Conservation (phyloP, 2,113 vertebrate species). For the Thryonomys swinderianus region DNA sequence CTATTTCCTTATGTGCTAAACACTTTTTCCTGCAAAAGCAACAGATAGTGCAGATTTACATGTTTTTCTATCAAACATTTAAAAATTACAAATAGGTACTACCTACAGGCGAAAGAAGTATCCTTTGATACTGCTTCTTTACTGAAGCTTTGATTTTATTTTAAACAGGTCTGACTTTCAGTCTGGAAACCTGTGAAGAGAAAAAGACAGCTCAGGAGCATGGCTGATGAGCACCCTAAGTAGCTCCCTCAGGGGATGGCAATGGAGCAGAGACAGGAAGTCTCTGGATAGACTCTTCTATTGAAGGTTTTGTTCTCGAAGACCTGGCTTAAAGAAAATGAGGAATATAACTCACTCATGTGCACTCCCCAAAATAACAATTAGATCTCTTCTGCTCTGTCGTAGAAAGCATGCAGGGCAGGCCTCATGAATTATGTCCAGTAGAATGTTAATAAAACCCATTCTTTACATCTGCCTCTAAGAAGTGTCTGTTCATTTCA, state of each 20-base stretch:
- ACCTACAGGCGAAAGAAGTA: not conserved
- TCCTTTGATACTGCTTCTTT: slow-evolving; percentile 7
- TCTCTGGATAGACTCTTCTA: not conserved
- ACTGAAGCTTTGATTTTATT: slow-evolving; percentile 45
- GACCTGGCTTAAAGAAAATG: not conserved
- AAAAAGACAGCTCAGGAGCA: not conserved
- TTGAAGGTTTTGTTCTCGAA: slow-evolving; percentile 46
- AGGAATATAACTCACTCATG: not conserved
- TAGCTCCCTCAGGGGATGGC: not conserved
- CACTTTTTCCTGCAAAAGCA: not conserved
- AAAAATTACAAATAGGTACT: slow-evolving; percentile 39
- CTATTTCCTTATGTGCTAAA: not conserved
- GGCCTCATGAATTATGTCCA: not conserved
- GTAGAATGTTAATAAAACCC: not conserved
- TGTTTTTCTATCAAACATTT: slow-evolving; percentile 6
- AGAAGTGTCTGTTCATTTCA: too few species aligned
- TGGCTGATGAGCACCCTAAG: not conserved
- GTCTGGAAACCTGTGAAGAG: not conserved
- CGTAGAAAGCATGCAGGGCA: not conserved
- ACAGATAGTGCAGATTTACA: not conserved
- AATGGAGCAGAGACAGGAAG: not conserved
- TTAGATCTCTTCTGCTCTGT: not conserved
- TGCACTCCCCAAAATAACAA: not conserved
- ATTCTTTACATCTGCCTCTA: too few species aligned
- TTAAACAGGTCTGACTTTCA: slow-evolving; percentile 35